Evolutionary conservation across 1,140 invertebrate species (phyloP), one percentile per base, ranked within the genome.

Genomic region (Zaprionus davidi): DNA sequence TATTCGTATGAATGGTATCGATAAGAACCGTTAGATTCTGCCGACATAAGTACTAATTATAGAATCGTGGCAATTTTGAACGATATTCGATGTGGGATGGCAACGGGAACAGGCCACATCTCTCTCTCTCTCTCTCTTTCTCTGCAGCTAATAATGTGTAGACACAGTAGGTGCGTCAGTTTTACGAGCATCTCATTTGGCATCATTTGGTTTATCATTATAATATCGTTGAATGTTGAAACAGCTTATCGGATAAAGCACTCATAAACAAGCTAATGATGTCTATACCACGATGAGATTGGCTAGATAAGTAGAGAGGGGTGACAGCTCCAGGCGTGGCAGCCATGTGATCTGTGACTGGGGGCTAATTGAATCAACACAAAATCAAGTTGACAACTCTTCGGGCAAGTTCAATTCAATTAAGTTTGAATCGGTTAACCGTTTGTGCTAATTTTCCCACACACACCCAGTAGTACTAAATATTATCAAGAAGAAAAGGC

Each of bases 241-340:
- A 63, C 49, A 64, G 55, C 60, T 76, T 71, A 76, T 76, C 68
- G 31, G 49, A 28, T 51, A 51, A 51, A 51, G 46, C 46, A 17
- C 3, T 13, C 80, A 60, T 83, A 83, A 83, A 83, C 81, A 78
- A 80, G 44, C 68, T 83, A 82, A 82, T 67, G 81, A 82, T 69
- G 71, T 76, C 71, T 81, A 73, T 81, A 81, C 68, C 51, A 20
- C 13, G 2, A n/a, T 17, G 11, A 51, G 46, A 51, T 51, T 66
- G 13, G 24, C 17, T 31, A 68, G 64, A 72, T 59, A 67, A 69
- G n/a, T 41, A 15, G 15, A 38, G 15, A 38, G 38, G 6, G 15
- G 15, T 15, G 15, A n/a, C 15, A n/a, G 38, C 38, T 20, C 2
- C 20, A 51, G 34, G 5, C 13, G 36, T 15, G n/a, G 12, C 46